phyloP scores from a whole-genome alignment of 2,113 vertebrate species.

The Pteropus alecto region DNA sequence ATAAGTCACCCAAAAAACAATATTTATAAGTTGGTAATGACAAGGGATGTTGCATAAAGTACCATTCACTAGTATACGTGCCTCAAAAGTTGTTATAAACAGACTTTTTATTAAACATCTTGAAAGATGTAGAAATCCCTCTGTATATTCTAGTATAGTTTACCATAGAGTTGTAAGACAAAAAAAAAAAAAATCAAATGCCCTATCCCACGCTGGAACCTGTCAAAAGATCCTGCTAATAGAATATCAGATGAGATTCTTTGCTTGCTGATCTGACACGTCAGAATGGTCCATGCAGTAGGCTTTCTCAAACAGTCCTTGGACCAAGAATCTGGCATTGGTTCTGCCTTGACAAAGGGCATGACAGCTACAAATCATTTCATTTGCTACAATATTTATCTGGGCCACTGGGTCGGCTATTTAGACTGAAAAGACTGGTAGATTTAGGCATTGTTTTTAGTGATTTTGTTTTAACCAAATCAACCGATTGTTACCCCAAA shows the following conservation, averaged over 20 bases:
- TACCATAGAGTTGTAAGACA: conserved; percentile 52
- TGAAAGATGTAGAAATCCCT: conserved; percentile 39
- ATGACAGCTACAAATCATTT: background rate
- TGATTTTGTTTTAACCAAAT: conserved; percentile 34
- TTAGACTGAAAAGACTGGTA: background rate
- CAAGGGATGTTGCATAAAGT: conserved; percentile 15
- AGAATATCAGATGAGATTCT: background rate
- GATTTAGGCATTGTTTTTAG: background rate
- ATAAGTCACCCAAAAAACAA: conserved; percentile 15
- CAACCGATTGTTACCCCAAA: background rate
- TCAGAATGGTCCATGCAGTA: background rate
- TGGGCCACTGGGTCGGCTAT: background rate
- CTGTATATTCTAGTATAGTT: conserved; percentile 63
- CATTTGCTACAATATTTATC: conserved; percentile 34
- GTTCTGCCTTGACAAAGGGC: background rate
- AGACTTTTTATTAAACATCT: conserved; percentile 41
- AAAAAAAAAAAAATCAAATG: background rate
- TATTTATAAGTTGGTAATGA: conserved; percentile 45
- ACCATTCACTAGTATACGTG: conserved; percentile 18
- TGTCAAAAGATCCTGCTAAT: background rate
- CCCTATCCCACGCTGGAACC: background rate
- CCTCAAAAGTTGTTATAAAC: conserved; percentile 6
- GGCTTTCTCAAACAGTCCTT: background rate
- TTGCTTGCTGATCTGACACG: background rate
- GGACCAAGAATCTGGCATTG: background rate